Base-by-base conservation (phyloP, 2,888 invertebrate species). In the Hydropsyche betteni region DNA sequence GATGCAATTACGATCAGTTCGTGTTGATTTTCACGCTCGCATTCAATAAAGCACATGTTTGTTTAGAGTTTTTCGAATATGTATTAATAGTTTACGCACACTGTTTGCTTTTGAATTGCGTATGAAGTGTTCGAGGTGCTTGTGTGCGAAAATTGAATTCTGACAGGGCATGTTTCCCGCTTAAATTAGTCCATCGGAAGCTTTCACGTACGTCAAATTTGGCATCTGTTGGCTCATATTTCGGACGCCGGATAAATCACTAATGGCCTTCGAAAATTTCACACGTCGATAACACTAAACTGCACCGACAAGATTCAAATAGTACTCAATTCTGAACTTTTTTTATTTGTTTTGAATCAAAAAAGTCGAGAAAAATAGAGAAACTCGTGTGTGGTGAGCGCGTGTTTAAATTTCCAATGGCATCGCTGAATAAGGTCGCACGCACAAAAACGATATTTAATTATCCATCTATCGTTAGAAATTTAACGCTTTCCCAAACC, bases 201-300 rank as follows among this genome's bases (percentile, higher is more conserved):
- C 61, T 61, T 61, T 61, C 61, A 61, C 61, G 61, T 61, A 61
- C 61, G 33, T 64, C 24, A 64, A 36, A 64, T 34, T 36, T 64
- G 64, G 36, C 36, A 64, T 64, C 8, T 64, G 64, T 64, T 36
- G 64, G 36, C 10, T 64, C 64, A 64, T 12, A 34, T 64, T 64
- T 64, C 34, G 36, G 10, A 34, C 36, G 34, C n/a, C 34, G 36
- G 64, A 64, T 64, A 64, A 64, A 64, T 36, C 36, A n/a, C 36
- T 64, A 64, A 64, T 64, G 64, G 36, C 36, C 12, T 64, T 33
- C 8, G 64, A 64, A 36, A 36, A 64, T 64, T 64, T 14, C 6
- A 44, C 44, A 4, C 44, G 10, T 44, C 44, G 44, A 44, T 44
- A 44, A 24, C 24, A 24, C 10, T 44, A 44, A 10, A 44, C 44